Evolutionary conservation across 2,113 vertebrate genomes (phyloP).

Genomic region (Psettodes erumei): DNA sequence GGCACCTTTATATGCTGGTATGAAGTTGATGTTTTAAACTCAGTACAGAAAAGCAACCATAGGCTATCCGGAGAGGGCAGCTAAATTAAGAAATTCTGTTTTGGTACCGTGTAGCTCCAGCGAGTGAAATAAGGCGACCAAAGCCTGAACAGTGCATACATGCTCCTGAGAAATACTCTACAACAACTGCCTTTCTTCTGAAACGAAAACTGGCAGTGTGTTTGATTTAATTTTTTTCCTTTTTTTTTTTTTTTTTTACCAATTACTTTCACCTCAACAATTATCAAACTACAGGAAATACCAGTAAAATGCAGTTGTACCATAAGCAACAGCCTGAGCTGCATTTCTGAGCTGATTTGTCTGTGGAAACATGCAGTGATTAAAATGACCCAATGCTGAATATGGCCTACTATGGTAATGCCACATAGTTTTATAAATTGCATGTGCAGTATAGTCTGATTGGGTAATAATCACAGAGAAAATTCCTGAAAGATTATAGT

Average conservation of each 20-base stretch:
- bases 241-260: too few species aligned
- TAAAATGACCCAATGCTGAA: constrained; percentile 25
- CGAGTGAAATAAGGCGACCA: constrained; percentile 1
- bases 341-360: constrained; percentile 31
- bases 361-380: constrained; percentile 35
- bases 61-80: background rate
- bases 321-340: constrained; percentile 17
- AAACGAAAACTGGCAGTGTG: background rate
- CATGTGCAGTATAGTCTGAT: constrained; percentile 11
- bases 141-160: background rate
- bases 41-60: background rate
- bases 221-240: too few species aligned
- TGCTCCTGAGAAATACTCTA: background rate
- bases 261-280: too few species aligned
- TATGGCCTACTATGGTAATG: background rate
- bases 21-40: constrained; percentile 2
- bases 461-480: constrained; percentile 3
- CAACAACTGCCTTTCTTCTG: too few species aligned
- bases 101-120: background rate
- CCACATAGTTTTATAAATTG: constrained; percentile 18
- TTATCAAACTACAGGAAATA: constrained; percentile 32
- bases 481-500: background rate
- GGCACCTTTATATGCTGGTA: background rate
- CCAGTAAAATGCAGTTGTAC: constrained; percentile 24
- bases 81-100: constrained; percentile 22